A percentile compares a stretch with the other conserved stretches of the same genome.
phyloP scores from a whole-genome alignment of 1,140 invertebrate species.

The Dreissena rostriformis region DNA sequence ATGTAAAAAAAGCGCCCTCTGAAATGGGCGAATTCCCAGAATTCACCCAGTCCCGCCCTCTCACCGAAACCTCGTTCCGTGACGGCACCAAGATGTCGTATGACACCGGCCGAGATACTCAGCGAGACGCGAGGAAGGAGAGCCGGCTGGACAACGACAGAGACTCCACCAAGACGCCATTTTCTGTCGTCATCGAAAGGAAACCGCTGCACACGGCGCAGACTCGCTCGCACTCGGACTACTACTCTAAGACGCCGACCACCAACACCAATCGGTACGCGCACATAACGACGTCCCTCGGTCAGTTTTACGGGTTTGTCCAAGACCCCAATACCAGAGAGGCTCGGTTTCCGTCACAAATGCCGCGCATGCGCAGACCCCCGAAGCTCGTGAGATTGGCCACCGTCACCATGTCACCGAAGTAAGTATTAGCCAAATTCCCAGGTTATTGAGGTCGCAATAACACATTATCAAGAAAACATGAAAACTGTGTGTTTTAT shows the following conservation, averaged over 20 bases:
- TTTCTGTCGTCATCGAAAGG: slow-evolving; percentile 44
- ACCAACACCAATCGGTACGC: slow-evolving; percentile 11
- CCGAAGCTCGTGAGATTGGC: slow-evolving; percentile 50
- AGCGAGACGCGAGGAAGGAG: slow-evolving; percentile 3
- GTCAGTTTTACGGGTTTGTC: slow-evolving; percentile 28
- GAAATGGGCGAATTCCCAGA: slow-evolving; percentile 28
- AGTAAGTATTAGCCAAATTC: slow-evolving; percentile 28
- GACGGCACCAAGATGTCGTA: slow-evolving; percentile 48
- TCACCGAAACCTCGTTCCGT: slow-evolving; percentile 40
- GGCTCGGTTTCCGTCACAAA: slow-evolving; percentile 3
- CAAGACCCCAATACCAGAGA: slow-evolving; percentile 9
- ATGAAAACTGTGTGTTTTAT: too few species aligned
- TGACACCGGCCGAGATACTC: slow-evolving; percentile 12
- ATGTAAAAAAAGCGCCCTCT: not conserved
- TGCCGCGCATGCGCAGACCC: slow-evolving; percentile 29
- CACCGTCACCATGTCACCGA: slow-evolving; percentile 55
- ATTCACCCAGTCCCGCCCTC: slow-evolving; percentile 23
- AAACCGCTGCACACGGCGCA: slow-evolving; percentile 51
- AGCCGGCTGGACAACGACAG: slow-evolving; percentile 23
- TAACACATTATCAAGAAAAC: too few species aligned
- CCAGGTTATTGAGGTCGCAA: too few species aligned
- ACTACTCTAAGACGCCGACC: slow-evolving; percentile 46
- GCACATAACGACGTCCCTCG: slow-evolving; percentile 27
- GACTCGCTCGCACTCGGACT: slow-evolving; percentile 53
- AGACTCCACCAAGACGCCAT: slow-evolving; percentile 34